A percentile compares a stretch with the other conserved stretches of the same genome.
Conservation (phyloP, 2,888 invertebrate species). For the Lamproptera curius region DNA sequence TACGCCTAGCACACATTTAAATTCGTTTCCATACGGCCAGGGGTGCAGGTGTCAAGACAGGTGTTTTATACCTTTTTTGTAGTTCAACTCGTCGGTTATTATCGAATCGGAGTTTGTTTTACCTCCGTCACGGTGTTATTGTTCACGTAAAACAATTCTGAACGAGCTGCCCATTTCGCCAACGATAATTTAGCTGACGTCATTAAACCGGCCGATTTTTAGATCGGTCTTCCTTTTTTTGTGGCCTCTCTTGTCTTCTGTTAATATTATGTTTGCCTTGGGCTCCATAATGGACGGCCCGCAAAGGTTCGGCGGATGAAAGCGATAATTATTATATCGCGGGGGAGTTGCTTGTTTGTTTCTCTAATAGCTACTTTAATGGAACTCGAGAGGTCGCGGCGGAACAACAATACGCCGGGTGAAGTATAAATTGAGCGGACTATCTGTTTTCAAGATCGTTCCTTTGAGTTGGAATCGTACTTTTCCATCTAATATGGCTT, state of each 20-base stretch:
- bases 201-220: conserved; percentile 55
- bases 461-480: conserved; percentile 32
- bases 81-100: conserved; percentile 48
- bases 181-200: conserved; percentile 63
- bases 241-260: conserved; percentile 47
- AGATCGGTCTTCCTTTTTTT: conserved; percentile 58
- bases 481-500: too few species aligned
- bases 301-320: conserved; percentile 62
- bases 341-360: conserved; percentile 72
- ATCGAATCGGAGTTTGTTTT: conserved; percentile 62
- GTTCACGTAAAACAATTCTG: conserved; percentile 47
- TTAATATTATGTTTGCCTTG: conserved; percentile 52
- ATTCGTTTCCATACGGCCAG: conserved; percentile 7
- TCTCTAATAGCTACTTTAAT: conserved; percentile 75
- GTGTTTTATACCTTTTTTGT: conserved; percentile 49
- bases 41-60: conserved; percentile 38
- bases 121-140: conserved; percentile 64
- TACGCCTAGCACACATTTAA: too few species aligned
- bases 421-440: conserved; percentile 56
- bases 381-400: conserved; percentile 52
- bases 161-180: conserved; percentile 40
- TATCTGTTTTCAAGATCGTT: conserved; percentile 43
- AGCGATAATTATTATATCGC: conserved; percentile 76
- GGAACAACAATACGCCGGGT: conserved; percentile 49
- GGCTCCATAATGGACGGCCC: conserved; percentile 36